phyloP scores from a whole-genome alignment of 2,888 invertebrate genomes.

The Spisula solida region DNA sequence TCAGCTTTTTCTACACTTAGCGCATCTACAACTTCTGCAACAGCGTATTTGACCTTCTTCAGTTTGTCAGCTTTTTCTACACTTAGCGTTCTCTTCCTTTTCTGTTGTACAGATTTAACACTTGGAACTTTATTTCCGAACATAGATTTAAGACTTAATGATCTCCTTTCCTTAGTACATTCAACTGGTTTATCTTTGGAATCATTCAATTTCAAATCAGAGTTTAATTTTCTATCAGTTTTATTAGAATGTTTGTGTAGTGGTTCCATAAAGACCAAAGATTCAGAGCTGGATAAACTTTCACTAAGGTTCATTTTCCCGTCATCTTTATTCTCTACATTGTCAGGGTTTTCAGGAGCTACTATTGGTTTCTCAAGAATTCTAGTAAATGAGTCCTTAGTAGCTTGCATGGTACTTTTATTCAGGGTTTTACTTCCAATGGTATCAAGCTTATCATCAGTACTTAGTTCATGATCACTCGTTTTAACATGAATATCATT shows the following conservation, averaged over 20 bases:
- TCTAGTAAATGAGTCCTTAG: not conserved
- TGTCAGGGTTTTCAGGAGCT: not conserved
- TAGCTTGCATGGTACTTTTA: not conserved
- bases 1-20: too few species aligned
- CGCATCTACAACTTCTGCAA: too few species aligned
- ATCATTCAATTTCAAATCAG: not conserved
- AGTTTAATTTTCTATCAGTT: not conserved
- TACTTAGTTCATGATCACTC: not conserved
- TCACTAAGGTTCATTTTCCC: not conserved
- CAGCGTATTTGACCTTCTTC: too few species aligned
- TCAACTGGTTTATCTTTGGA: not conserved
- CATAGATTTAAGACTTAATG: not conserved
- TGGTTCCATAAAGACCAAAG: not conserved
- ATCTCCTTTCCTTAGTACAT: not conserved
- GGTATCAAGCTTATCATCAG: not conserved
- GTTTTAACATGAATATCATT: not conserved
- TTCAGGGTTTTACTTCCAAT: not conserved
- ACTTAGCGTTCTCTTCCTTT: not conserved
- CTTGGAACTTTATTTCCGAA: not conserved
- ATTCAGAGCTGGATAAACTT: slow-evolving; percentile 1
- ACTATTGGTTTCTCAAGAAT: not conserved
- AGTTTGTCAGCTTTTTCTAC: not conserved
- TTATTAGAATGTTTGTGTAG: not conserved
- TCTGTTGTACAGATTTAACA: not conserved
- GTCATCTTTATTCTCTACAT: not conserved